Evolutionary conservation across 1,140 invertebrate species (phyloP), one percentile per base, ranked within the genome.

Genomic region (Glossosoma conforme): DNA sequence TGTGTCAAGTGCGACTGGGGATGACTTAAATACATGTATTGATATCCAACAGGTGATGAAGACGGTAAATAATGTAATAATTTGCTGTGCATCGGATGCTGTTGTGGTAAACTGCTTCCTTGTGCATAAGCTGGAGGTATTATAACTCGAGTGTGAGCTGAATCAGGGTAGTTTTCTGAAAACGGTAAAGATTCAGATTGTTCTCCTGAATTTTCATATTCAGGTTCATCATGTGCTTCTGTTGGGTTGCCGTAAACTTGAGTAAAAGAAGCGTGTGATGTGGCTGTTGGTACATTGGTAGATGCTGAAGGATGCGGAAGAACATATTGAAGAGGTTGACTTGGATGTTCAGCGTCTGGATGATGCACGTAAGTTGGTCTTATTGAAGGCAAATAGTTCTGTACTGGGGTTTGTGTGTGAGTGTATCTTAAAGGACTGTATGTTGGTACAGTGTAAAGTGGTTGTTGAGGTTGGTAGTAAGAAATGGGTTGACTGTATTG

Each of bases 401-500:
- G n/a, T n/a, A n/a, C n/a, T n/a, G n/a, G n/a, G n/a, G n/a, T n/a
- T n/a, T n/a, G n/a, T n/a, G n/a, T n/a, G n/a, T n/a, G n/a, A n/a
- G n/a, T n/a, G n/a, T n/a, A n/a, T n/a, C n/a, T n/a, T n/a, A n/a
- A n/a, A n/a, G n/a, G n/a, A n/a, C n/a, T n/a, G n/a, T n/a, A n/a
- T n/a, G 20, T 54, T 2, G 42, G 44, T 20, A 28, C 20, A 9
- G 38, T 22, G 13, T 46, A 54, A 22, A 42, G 11, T 9, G 36
- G 24, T 36, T 50, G 53, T 40, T 51, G 54, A 32, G 24, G 46
- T 15, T 38, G 24, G 11, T 47, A 57, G 24, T 72, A 65, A 11
- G 65, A 55, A 10, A 66, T 56, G 3, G 68, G 65, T 48, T 36
- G 21, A 38, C 70, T 71, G 22, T 72, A 66, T 49, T 65, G 62